Evolutionary conservation across 2,113 vertebrate species (phyloP).

Genomic region (Poicephalus gulielmi): DNA sequence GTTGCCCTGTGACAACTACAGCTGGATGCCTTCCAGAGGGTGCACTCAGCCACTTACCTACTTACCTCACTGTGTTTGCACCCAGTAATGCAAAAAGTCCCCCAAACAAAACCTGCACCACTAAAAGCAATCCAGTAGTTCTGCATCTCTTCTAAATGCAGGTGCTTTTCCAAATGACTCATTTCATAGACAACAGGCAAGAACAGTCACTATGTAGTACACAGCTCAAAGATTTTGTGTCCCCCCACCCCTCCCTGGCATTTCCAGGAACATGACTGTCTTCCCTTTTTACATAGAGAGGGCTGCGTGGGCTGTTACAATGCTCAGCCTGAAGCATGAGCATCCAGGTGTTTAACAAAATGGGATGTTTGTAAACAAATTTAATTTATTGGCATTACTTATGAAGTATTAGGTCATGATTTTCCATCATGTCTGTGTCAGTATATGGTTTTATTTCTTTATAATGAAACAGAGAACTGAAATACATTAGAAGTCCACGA

Average conservation of each 20-base stretch:
- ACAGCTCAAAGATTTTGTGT: slow-evolving; percentile 40
- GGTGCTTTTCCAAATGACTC: background rate
- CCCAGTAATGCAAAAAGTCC: background rate
- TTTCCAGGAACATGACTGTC: background rate
- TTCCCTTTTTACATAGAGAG: slow-evolving; percentile 9
- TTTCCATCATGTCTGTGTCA: slow-evolving; percentile 64
- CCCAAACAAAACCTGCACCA: background rate
- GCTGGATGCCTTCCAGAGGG: slow-evolving; percentile 22
- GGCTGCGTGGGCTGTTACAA: slow-evolving; percentile 41
- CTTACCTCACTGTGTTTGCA: slow-evolving; percentile 61
- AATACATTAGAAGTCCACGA: slow-evolving; percentile 70
- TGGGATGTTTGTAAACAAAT: slow-evolving; percentile 69
- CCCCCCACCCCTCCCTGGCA: background rate
- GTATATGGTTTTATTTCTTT: slow-evolving; percentile 66
- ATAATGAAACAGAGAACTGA: slow-evolving; percentile 66
- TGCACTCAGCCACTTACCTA: background rate
- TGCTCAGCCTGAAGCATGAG: slow-evolving; percentile 17
- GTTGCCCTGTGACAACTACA: slow-evolving; percentile 39
- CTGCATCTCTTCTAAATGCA: background rate
- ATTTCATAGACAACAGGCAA: slow-evolving; percentile 29
- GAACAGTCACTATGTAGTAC: slow-evolving; percentile 3
- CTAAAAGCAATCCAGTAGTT: slow-evolving; percentile 2
- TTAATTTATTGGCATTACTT: slow-evolving; percentile 75
- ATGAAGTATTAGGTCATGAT: slow-evolving; percentile 75
- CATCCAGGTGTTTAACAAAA: slow-evolving; percentile 63